A percentile compares a stretch with the other conserved stretches of the same genome.
These are phyloP conservation scores for honey bee (Apis mellifera) DNA, from an alignment of 1,140 invertebrate species.

Conservation along the genomic window DNA sequence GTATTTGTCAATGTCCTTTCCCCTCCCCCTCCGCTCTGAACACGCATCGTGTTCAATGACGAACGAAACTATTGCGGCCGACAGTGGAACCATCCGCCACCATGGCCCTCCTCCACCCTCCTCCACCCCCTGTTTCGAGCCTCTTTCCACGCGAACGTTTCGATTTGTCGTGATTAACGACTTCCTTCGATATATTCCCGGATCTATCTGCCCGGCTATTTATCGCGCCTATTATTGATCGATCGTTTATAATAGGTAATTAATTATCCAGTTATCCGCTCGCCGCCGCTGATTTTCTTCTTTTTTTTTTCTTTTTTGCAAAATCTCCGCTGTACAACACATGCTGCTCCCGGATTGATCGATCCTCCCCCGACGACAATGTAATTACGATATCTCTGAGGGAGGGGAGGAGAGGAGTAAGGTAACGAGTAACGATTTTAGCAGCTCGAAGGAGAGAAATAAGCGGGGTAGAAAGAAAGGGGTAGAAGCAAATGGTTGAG, in stretches of 20 bases:
- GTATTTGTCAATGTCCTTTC: slow-evolving; percentile 11
- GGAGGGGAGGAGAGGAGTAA: too few relatives aligned
- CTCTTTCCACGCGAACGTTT: slow-evolving; percentile 25
- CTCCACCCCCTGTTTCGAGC: background rate
- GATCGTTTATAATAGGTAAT: slow-evolving; percentile 45
- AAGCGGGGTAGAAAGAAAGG: background rate
- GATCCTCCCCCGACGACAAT: background rate
- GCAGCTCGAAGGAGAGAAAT: background rate
- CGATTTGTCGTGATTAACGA: slow-evolving; percentile 44
- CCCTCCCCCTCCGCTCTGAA: too few relatives aligned
- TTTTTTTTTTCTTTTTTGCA: too few relatives aligned
- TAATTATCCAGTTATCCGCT: slow-evolving; percentile 17
- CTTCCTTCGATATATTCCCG: slow-evolving; percentile 1
- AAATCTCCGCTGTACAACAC: too few relatives aligned
- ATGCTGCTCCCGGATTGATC: too few relatives aligned
- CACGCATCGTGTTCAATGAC: slow-evolving; percentile 52
- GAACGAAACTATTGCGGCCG: slow-evolving; percentile 50
- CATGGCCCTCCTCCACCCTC: background rate
- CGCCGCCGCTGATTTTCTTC: background rate
- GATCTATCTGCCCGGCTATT: slow-evolving; percentile 41
- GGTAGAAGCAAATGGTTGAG: background rate
- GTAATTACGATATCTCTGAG: background rate
- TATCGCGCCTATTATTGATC: slow-evolving; percentile 33
- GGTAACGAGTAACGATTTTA: too few relatives aligned
- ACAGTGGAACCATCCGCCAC: slow-evolving; percentile 10